Evolutionary conservation across 2,797 vertebrate species (phyloP).

Genomic region (Sarcophilus harrisii): DNA sequence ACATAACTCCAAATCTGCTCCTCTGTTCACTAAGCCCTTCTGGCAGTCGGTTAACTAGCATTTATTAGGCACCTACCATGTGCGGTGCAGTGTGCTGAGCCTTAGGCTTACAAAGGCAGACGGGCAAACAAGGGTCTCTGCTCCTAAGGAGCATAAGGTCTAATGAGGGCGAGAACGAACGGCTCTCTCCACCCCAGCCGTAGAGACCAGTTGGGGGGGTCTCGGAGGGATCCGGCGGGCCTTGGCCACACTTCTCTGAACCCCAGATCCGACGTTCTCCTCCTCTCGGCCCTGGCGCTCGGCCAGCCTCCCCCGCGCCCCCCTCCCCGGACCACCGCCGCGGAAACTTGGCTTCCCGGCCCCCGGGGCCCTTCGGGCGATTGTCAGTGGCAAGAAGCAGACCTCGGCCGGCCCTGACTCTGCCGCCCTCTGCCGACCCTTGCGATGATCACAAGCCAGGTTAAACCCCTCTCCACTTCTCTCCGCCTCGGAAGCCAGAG

Average conservation of each 20-base stretch:
- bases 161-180: neutral
- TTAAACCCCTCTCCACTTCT: neutral
- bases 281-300: neutral
- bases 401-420: neutral
- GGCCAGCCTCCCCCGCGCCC: too few relatives aligned
- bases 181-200: neutral
- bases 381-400: neutral
- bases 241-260: neutral
- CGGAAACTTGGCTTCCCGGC: neutral
- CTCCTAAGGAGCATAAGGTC: neutral
- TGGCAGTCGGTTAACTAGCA: neutral
- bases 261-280: neutral
- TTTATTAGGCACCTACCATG: neutral
- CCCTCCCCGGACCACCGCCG: too few relatives aligned
- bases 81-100: accelerated
- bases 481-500: neutral
- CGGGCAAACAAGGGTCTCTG: neutral
- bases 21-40: neutral
- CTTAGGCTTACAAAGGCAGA: neutral
- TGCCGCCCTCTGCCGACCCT: neutral
- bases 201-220: neutral
- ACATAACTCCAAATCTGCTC: neutral
- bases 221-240: neutral
- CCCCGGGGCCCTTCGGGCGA: neutral
- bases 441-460: neutral